These are phyloP conservation scores for Panthera leo DNA, from an alignment of 2,113 vertebrate species.

Conservation along the genomic window DNA sequence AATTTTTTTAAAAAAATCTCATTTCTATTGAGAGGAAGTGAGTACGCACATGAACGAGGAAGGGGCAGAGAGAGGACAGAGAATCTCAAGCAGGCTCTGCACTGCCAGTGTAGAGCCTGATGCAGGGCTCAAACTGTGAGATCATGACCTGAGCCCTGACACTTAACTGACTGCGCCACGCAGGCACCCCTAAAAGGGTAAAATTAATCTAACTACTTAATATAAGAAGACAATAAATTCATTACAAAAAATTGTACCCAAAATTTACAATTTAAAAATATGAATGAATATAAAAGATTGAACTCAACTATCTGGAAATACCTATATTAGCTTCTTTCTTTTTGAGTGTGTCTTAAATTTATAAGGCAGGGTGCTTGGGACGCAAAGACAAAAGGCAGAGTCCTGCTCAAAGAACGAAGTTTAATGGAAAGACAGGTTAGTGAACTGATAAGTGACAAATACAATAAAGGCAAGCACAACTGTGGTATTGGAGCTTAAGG, in stretches of 20 bases:
- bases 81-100: too few relatives aligned
- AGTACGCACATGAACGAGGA: too few relatives aligned
- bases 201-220: not conserved
- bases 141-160: too few relatives aligned
- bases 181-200: not conserved
- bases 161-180: too few relatives aligned
- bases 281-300: not conserved
- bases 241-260: not conserved
- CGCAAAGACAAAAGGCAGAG: conserved; percentile 18
- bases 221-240: conserved; percentile 30
- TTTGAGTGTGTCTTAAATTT: not conserved
- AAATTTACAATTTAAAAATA: not conserved
- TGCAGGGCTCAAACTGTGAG: too few relatives aligned
- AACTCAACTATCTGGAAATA: not conserved
- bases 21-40: too few relatives aligned
- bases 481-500: not conserved
- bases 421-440: not conserved
- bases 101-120: too few relatives aligned
- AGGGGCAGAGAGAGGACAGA: too few relatives aligned
- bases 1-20: not conserved
- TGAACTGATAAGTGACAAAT: not conserved
- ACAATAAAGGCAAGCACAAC: not conserved
- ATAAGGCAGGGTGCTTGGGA: not conserved
- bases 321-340: not conserved
- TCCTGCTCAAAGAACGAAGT: not conserved